These are phyloP conservation scores for Latrodectus geometricus DNA, from an alignment of 1,140 invertebrate species.

Conservation along the genomic window DNA sequence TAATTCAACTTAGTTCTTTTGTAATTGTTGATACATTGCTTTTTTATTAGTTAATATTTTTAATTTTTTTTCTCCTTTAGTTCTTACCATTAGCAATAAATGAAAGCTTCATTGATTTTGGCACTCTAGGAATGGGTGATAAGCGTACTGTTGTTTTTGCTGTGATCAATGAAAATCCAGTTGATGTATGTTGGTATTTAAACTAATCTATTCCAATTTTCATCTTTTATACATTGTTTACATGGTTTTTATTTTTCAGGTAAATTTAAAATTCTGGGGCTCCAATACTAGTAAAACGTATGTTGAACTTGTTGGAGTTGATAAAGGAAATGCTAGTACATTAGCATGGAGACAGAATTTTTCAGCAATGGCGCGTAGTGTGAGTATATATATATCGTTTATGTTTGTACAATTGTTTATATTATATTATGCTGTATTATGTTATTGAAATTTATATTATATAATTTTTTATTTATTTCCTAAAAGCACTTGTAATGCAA, in stretches of 20 bases:
- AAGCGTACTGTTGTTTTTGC: constrained; percentile 78
- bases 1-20: background rate
- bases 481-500: no score
- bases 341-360: constrained; percentile 71
- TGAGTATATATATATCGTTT: constrained; percentile 64
- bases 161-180: constrained; percentile 82
- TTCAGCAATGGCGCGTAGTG: constrained; percentile 71
- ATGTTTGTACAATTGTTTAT: constrained; percentile 5
- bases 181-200: constrained; percentile 72
- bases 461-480: no score
- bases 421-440: no score
- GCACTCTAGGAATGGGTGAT: constrained; percentile 78
- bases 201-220: background rate
- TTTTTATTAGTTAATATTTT: background rate
- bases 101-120: constrained; percentile 78
- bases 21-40: background rate
- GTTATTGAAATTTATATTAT: no score
- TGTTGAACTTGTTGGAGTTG: constrained; percentile 79
- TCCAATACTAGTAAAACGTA: constrained; percentile 78
- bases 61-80: constrained; percentile 63
- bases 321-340: constrained; percentile 74
- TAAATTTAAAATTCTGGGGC: constrained; percentile 75
- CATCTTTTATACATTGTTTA: background rate
- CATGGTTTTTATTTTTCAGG: constrained; percentile 63
- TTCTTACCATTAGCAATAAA: constrained; percentile 71